Evolutionary conservation across 2,888 invertebrate species (phyloP), one percentile per base, ranked within the genome.

Genomic region (Cosmia trapezina): DNA sequence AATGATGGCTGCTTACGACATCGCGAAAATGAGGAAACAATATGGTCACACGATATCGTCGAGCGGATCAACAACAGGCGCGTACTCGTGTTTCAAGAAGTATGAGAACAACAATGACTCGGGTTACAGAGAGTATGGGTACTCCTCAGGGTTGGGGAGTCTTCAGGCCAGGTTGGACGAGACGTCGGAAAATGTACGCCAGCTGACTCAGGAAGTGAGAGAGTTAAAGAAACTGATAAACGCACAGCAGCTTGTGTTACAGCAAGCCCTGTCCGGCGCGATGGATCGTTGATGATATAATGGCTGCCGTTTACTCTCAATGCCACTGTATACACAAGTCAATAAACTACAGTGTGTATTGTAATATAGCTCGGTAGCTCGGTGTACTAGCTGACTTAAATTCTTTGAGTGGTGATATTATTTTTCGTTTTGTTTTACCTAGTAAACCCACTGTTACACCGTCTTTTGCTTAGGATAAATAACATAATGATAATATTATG

Each of bases 1-100:
- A 84, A 96, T 98, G 90, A 97, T 97, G 95, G 97, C 98, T 2
- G 98, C 98, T 14, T 98, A 98, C 89, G 98, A 98, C 86, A 97
- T 98, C 61, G 98, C 98, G 17, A 92, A 98, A 89, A 97, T 97
- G 93, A 96, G 98, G 59, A 98, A 98, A 89, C 96, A 97, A 88
- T 97, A 97, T 86, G 97, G 97, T 4, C 97, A 97, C 86, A 97
- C 97, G 0, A 97, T 97, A 81, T 97, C 97, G 7, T 97, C 97
- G 0, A 97, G 97, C 82, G 97, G 97, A 28, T 97, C 97, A 8
- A 97, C 97, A 33, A 97, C 97, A 2, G 97, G 97, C 1, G 97
- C 97, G 80, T 96, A 97, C 83, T 97, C 97, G 0, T 97, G 97
- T 85, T 97, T 97, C 87, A 97, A 97, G 88, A 97, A 97, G 87